Conservation (phyloP, 2,888 invertebrate species). For the Euzetes globulus region DNA sequence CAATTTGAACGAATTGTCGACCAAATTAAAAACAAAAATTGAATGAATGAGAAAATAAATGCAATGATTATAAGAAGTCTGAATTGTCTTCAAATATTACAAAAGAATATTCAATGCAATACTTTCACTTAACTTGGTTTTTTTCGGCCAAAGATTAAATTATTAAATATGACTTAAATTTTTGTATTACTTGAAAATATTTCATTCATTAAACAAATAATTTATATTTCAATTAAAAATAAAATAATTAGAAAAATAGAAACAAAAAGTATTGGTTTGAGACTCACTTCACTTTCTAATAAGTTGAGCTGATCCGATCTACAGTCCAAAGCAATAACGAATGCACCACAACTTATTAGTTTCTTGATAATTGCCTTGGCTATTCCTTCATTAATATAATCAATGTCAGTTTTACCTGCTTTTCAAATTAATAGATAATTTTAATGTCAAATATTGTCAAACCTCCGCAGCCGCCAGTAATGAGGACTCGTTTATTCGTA, state of each 20-base stretch:
- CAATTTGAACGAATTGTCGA: too few relatives aligned
- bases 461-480: conserved; percentile 19
- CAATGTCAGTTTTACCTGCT: neutral
- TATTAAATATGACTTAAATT: too few relatives aligned
- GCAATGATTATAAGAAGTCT: too few relatives aligned
- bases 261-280: neutral
- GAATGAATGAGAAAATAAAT: too few relatives aligned
- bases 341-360: neutral
- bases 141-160: too few relatives aligned
- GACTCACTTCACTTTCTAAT: neutral
- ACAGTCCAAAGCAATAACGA: conserved; percentile 10
- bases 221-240: too few relatives aligned
- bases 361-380: neutral
- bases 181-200: too few relatives aligned
- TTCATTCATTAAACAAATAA: too few relatives aligned
- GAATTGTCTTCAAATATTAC: too few relatives aligned
- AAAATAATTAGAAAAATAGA: neutral
- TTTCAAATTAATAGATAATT: neutral
- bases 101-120: too few relatives aligned
- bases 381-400: neutral
- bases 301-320: neutral
- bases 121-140: too few relatives aligned
- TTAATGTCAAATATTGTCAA: neutral
- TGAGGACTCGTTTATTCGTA: neutral
- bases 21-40: too few relatives aligned